These are phyloP conservation scores for Drosophila bocki DNA, from an alignment of 1,140 invertebrate species.

Conservation along the genomic window DNA sequence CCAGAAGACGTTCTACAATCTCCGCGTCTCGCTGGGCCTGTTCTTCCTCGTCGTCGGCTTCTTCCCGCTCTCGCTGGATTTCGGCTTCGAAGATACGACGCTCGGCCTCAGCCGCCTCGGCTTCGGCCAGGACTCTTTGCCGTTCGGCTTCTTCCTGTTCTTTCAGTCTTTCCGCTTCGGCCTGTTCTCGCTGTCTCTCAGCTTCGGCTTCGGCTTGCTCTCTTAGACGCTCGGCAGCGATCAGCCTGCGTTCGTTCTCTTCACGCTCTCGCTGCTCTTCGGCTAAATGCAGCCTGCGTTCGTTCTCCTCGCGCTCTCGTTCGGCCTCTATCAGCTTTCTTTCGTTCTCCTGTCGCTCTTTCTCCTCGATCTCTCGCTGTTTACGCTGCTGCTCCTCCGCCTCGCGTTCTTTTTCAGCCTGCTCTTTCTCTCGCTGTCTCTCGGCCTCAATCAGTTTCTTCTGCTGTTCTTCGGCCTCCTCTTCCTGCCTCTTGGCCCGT, in stretches of 20 bases:
- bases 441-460: conserved; percentile 31
- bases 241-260: conserved; percentile 39
- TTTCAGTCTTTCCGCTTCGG: conserved; percentile 28
- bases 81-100: conserved; percentile 38
- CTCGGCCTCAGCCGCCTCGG: conserved; percentile 45
- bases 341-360: conserved; percentile 27
- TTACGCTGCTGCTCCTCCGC: conserved; percentile 22
- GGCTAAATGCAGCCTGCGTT: conserved; percentile 36
- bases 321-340: conserved; percentile 23
- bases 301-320: conserved; percentile 39
- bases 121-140: conserved; percentile 27
- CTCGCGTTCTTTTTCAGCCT: conserved; percentile 23
- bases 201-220: conserved; percentile 28
- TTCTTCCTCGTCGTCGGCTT: conserved; percentile 41
- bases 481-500: conserved; percentile 25
- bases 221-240: conserved; percentile 36
- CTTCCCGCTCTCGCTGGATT: conserved; percentile 11
- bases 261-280: conserved; percentile 42
- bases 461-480: conserved; percentile 36
- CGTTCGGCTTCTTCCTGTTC: conserved; percentile 17
- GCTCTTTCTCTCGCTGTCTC: conserved; percentile 21
- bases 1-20: conserved; percentile 67
- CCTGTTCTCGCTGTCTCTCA: conserved; percentile 21
- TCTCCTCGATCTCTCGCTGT: conserved; percentile 37
- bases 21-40: conserved; percentile 61